These are phyloP conservation scores for Autographa gamma DNA, from an alignment of 2,888 invertebrate species.

Conservation along the genomic window DNA sequence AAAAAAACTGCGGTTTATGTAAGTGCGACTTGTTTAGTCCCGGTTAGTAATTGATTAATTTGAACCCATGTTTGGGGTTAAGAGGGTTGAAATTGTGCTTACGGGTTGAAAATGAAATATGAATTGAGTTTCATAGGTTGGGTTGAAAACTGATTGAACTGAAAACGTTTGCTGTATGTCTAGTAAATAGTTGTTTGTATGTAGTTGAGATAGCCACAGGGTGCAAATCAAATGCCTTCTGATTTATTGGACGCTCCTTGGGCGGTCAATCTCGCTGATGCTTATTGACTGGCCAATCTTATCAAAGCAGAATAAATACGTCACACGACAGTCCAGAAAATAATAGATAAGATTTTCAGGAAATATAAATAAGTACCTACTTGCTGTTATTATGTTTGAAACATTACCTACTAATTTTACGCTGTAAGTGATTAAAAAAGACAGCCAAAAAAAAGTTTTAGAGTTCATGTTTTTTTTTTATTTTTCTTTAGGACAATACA, in stretches of 20 bases:
- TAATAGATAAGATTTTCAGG: no score
- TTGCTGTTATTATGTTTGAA: no score
- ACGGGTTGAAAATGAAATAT: constrained; percentile 6
- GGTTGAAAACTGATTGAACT: background rate
- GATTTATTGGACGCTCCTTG: background rate
- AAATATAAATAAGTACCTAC: no score
- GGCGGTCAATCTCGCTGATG: background rate
- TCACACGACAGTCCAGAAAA: background rate
- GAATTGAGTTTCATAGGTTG: background rate
- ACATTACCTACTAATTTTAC: no score
- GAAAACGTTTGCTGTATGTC: background rate
- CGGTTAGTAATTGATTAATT: background rate
- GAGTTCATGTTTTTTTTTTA: no score
- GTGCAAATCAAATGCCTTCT: background rate
- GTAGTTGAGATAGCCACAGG: background rate
- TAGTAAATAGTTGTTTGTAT: background rate
- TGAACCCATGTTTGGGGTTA: background rate
- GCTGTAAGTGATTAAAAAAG: no score
- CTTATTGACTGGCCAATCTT: no score
- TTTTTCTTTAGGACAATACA: no score
- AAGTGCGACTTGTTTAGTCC: background rate
- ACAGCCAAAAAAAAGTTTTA: no score
- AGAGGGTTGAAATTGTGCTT: background rate
- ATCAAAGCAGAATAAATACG: background rate
- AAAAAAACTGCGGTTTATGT: background rate